These are phyloP conservation scores for Suricata suricatta DNA, from an alignment of 2,113 vertebrate genomes.

Conservation along the genomic window DNA sequence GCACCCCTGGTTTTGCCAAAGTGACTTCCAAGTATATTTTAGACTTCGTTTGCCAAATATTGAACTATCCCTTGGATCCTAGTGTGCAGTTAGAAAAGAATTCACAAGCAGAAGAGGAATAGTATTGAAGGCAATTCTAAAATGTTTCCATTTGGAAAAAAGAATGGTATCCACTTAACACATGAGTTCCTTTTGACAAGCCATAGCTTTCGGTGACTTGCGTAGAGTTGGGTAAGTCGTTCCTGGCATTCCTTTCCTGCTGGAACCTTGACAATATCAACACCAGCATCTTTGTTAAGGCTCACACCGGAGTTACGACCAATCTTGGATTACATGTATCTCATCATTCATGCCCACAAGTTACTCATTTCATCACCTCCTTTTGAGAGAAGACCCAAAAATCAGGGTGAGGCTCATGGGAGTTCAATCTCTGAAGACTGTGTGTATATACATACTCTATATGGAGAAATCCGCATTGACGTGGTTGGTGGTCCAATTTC, in stretches of 20 bases:
- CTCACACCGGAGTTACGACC: not conserved
- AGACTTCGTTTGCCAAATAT: constrained; percentile 60
- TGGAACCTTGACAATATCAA: constrained; percentile 61
- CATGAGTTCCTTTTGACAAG: constrained; percentile 61
- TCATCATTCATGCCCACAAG: constrained; percentile 55
- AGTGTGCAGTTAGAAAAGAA: constrained; percentile 57
- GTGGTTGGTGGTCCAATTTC: not conserved
- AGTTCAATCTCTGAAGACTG: not conserved
- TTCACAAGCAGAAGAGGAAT: constrained; percentile 45
- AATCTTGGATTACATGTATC: constrained; percentile 58
- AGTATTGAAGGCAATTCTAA: constrained; percentile 55
- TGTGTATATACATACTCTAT: not conserved
- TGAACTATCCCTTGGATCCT: not conserved
- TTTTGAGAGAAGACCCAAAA: not conserved
- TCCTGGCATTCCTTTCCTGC: constrained; percentile 45
- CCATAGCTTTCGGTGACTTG: constrained; percentile 45
- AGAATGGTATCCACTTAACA: constrained; percentile 55
- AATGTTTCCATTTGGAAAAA: constrained; percentile 73
- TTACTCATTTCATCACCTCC: not conserved
- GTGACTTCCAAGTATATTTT: constrained; percentile 50
- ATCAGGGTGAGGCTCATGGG: not conserved
- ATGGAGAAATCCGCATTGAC: not conserved
- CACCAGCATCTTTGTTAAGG: constrained; percentile 13
- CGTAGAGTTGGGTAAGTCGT: not conserved
- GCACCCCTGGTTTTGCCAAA: not conserved